Percentiles rank a stretch among this genome's conserved stretches.
Conservation (phyloP, 2,797 vertebrate genomes). For the Sebastes goodei region DNA sequence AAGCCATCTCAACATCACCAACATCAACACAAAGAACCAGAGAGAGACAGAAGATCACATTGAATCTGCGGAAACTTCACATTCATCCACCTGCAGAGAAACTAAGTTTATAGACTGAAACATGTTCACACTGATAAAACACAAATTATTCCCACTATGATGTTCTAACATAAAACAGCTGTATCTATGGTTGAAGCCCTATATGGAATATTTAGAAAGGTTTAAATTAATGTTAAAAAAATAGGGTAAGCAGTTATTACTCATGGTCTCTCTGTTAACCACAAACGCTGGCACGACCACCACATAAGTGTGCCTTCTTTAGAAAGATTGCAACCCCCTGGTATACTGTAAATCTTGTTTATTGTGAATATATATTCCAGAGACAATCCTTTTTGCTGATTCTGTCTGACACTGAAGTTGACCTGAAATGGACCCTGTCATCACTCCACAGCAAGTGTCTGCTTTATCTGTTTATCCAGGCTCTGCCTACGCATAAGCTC, state of each 20-base stretch:
- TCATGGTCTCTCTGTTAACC: neutral
- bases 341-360: neutral
- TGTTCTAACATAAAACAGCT: neutral
- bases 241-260: neutral
- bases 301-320: neutral
- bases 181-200: neutral
- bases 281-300: neutral
- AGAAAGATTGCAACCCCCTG: neutral
- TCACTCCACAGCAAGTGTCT: neutral
- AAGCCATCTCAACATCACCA: neutral
- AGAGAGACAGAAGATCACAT: neutral
- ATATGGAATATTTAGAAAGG: neutral
- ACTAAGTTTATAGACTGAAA: neutral
- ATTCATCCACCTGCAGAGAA: neutral
- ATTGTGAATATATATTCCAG: neutral
- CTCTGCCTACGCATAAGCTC: neutral
- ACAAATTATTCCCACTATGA: neutral
- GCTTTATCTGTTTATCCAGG: constrained; percentile 6
- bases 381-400: neutral
- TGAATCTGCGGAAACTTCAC: neutral
- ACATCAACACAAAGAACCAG: neutral
- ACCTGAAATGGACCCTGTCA: constrained; percentile 2
- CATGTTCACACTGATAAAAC: neutral
- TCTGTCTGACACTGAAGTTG: neutral
- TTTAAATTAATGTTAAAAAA: neutral